Percentiles rank a stretch among this genome's conserved stretches.
These are phyloP conservation scores for Anoncus sp. DNA, from an alignment of 2,888 invertebrate genomes.

Conservation along the genomic window DNA sequence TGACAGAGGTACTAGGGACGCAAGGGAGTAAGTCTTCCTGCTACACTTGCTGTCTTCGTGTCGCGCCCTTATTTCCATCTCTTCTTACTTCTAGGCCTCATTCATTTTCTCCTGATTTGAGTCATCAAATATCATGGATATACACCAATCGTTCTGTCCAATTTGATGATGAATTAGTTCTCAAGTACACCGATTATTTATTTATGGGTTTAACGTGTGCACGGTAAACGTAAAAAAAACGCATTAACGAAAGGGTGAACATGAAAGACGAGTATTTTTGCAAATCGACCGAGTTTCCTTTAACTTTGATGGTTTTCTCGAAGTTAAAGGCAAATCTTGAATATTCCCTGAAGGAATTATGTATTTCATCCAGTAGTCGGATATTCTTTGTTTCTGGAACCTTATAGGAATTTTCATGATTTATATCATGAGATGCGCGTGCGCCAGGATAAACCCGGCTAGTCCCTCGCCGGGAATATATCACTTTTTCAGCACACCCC, in stretches of 20 bases:
- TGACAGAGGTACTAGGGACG: constrained; percentile 72
- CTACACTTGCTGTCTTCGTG: not conserved
- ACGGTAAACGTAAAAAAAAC: too few species aligned
- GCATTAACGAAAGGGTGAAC: too few species aligned
- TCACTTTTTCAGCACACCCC: constrained; percentile 28
- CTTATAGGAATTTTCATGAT: constrained; percentile 19
- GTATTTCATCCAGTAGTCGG: not conserved
- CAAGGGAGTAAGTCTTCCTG: constrained; percentile 68
- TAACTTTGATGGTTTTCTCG: not conserved
- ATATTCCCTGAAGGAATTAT: not conserved
- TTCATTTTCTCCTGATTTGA: not conserved
- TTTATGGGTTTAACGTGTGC: not conserved
- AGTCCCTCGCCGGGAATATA: constrained; percentile 56
- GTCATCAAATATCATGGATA: not conserved
- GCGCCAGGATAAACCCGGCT: constrained; percentile 53
- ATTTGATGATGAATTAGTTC: not conserved
- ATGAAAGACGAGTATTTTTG: too few species aligned
- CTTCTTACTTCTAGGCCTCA: not conserved
- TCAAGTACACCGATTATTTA: not conserved
- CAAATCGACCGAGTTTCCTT: not conserved
- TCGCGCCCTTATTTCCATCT: constrained; percentile 12
- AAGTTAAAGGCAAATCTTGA: not conserved
- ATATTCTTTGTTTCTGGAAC: constrained; percentile 6
- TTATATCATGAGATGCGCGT: constrained; percentile 40
- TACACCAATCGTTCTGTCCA: too few species aligned